Conservation (phyloP, 2,888 invertebrate species). For the Campopleginae sp. region DNA sequence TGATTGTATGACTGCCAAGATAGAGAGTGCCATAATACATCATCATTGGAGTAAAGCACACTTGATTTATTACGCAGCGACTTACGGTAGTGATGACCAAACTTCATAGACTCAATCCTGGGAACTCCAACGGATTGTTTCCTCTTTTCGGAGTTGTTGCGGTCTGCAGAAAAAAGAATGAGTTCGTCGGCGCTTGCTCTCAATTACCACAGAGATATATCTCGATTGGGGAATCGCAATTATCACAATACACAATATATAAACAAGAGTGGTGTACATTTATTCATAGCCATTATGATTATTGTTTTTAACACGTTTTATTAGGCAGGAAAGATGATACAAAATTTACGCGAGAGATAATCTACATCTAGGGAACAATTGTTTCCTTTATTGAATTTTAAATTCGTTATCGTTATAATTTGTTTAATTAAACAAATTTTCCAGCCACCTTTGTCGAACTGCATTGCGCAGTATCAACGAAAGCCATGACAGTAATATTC, state of each 20-base stretch:
- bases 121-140: constrained; percentile 72
- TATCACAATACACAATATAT: constrained; percentile 10
- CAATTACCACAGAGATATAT: constrained; percentile 36
- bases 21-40: constrained; percentile 24
- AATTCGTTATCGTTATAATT: background rate
- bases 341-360: constrained; percentile 26
- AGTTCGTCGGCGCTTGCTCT: constrained; percentile 28
- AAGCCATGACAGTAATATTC: background rate
- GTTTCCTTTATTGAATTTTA: background rate
- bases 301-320: constrained; percentile 26
- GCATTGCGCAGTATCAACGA: background rate
- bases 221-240: constrained; percentile 45
- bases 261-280: constrained; percentile 14
- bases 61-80: constrained; percentile 73
- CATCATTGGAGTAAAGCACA: constrained; percentile 60
- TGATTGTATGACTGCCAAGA: constrained; percentile 69
- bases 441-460: background rate
- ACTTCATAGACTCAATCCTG: constrained; percentile 68
- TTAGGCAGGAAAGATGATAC: constrained; percentile 41
- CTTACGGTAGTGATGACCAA: constrained; percentile 67
- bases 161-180: constrained; percentile 72
- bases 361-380: constrained; percentile 3
- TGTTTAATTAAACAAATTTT: background rate
- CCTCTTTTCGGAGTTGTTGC: constrained; percentile 75
- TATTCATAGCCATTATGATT: background rate